These are phyloP conservation scores for Diplodus sargus DNA, from an alignment of 2,797 vertebrate genomes.

Conservation along the genomic window DNA sequence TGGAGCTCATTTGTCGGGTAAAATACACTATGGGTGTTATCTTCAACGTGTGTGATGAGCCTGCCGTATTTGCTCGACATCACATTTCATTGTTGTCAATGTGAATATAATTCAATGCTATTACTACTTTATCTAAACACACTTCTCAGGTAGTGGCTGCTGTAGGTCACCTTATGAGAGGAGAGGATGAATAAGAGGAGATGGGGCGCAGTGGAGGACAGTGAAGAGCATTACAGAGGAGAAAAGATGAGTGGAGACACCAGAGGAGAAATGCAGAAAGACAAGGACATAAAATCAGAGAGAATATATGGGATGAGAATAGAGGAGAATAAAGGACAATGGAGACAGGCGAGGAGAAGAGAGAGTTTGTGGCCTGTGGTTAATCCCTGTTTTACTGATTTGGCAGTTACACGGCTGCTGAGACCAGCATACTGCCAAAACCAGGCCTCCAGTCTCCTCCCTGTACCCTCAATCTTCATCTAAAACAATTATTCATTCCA, in stretches of 20 bases:
- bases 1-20: conserved; percentile 17
- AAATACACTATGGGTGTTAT: conserved; percentile 19
- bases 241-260: conserved; percentile 56
- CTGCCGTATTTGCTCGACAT: conserved; percentile 1
- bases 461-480: conserved; percentile 58
- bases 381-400: conserved; percentile 72
- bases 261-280: conserved; percentile 59
- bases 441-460: conserved; percentile 43
- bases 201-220: conserved; percentile 56
- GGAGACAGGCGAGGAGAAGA: conserved; percentile 44
- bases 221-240: conserved; percentile 64
- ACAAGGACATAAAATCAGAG: conserved; percentile 55
- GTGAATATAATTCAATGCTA: conserved; percentile 2
- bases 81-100: background rate
- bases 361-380: conserved; percentile 59
- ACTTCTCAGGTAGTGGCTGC: conserved; percentile 16
- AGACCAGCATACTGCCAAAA: conserved; percentile 58
- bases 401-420: conserved; percentile 64
- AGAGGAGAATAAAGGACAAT: conserved; percentile 49
- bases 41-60: conserved; percentile 13
- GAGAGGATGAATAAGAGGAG: conserved; percentile 43
- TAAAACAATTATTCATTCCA: conserved; percentile 70
- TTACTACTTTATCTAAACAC: conserved; percentile 10
- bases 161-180: conserved; percentile 55
- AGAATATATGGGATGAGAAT: conserved; percentile 44